Percentiles rank a stretch among this genome's conserved stretches.
Evolutionary conservation across 1,140 invertebrate species (phyloP).

Genomic region (Dendroctonus valens): DNA sequence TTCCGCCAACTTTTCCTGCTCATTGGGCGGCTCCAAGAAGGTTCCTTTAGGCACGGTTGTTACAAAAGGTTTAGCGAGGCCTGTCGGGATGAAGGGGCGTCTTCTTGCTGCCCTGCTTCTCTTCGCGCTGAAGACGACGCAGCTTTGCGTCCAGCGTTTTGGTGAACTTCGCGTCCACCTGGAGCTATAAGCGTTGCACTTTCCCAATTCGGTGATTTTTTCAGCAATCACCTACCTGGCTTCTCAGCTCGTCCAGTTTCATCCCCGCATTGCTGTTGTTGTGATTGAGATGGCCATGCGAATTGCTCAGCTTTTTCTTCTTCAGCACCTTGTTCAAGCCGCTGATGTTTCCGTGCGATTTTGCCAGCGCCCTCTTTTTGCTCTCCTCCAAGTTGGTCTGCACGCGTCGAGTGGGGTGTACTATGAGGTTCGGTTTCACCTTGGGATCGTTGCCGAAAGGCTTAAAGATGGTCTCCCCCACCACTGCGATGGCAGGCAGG

Average conservation of each 20-base stretch:
- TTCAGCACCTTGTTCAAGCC: constrained; percentile 32
- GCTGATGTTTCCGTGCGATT: constrained; percentile 45
- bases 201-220: not conserved
- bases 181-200: not conserved
- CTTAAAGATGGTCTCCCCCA: constrained; percentile 47
- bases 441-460: constrained; percentile 47
- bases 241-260: constrained; percentile 43
- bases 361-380: constrained; percentile 45
- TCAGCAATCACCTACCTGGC: constrained; percentile 36
- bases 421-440: constrained; percentile 54
- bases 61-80: constrained; percentile 61
- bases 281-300: constrained; percentile 50
- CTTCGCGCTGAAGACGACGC: constrained; percentile 59
- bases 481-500: constrained; percentile 42
- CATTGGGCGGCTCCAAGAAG: constrained; percentile 73
- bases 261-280: constrained; percentile 40
- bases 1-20: constrained; percentile 55
- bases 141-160: constrained; percentile 62
- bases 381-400: constrained; percentile 45
- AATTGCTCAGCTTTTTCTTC: constrained; percentile 49
- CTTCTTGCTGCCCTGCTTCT: constrained; percentile 52
- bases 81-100: constrained; percentile 37
- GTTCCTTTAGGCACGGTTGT: constrained; percentile 75
- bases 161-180: constrained; percentile 56
- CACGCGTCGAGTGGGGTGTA: constrained; percentile 52